These are phyloP conservation scores for Diadumene lineata DNA, from an alignment of 92 coral and sea anemone genomes.

Conservation along the genomic window DNA sequence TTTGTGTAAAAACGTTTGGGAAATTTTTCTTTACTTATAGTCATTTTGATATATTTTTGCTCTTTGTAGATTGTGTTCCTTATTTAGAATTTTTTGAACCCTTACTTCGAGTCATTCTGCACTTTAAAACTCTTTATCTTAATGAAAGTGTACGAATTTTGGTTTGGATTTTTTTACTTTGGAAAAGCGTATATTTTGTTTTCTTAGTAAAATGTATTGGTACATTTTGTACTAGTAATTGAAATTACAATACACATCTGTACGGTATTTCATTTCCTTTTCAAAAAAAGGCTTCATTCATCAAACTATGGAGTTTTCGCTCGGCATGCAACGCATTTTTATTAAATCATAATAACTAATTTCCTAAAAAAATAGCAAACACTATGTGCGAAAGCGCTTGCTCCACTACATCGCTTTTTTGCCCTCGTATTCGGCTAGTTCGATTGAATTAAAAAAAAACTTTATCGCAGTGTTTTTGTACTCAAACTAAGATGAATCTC, in stretches of 20 bases:
- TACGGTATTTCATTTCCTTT: conserved; percentile 1
- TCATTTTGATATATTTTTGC: no score
- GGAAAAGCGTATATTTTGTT: background rate
- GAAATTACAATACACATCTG: conserved; percentile 4
- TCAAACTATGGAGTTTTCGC: conserved; percentile 35
- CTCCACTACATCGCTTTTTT: no score
- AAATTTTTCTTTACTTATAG: no score
- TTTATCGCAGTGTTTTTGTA: background rate
- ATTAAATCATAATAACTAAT: conserved; percentile 28
- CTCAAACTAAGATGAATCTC: background rate
- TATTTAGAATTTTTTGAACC: no score
- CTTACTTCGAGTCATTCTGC: no score
- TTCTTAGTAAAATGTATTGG: background rate
- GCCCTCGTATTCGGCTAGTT: no score
- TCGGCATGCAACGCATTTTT: conserved; percentile 16
- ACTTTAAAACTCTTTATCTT: no score
- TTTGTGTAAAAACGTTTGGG: no score
- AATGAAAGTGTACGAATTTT: no score
- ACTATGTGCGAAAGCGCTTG: conserved; percentile 8
- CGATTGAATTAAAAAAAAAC: background rate
- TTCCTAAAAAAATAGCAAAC: conserved; percentile 18
- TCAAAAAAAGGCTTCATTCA: conserved; percentile 17
- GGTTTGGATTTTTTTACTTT: no score
- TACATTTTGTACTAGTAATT: conserved; percentile 7
- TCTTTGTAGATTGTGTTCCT: no score